Percentiles rank a stretch among this genome's conserved stretches.
phyloP scores from a whole-genome alignment of 1,140 invertebrate species.

The Daktulosphaira vitifoliae region DNA sequence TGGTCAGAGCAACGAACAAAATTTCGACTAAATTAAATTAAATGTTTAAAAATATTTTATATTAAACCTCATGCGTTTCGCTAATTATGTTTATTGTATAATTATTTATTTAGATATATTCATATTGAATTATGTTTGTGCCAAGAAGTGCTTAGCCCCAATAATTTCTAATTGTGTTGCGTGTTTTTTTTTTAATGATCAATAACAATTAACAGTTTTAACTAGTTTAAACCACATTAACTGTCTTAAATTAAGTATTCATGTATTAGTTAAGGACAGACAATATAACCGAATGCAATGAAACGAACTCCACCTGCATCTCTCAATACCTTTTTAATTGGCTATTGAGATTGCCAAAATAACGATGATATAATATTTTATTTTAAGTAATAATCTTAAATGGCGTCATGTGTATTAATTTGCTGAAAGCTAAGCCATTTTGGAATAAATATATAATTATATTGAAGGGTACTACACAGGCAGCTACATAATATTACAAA shows the following conservation, averaged over 20 bases:
- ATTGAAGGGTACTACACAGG: constrained; percentile 30
- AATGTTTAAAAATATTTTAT: no score
- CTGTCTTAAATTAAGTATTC: background rate
- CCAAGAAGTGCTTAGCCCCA: background rate
- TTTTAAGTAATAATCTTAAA: background rate
- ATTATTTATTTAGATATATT: no score
- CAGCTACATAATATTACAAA: constrained; percentile 30
- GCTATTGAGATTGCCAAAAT: no score
- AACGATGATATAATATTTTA: no score
- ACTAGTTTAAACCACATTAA: background rate
- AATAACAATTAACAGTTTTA: no score
- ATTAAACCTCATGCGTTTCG: no score
- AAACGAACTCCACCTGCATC: constrained; percentile 32
- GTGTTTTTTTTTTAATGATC: constrained; percentile 9
- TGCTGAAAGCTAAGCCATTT: constrained; percentile 29
- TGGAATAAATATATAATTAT: constrained; percentile 16
- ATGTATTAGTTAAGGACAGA: no score
- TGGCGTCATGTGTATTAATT: background rate
- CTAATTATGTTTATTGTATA: no score
- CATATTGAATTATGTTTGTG: background rate
- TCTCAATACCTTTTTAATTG: background rate
- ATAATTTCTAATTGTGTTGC: constrained; percentile 15
- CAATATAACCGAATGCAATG: no score
- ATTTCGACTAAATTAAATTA: background rate
- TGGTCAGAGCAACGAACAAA: background rate